Evolutionary conservation across 2,888 invertebrate genomes (phyloP).

Genomic region (Patella caerulea): DNA sequence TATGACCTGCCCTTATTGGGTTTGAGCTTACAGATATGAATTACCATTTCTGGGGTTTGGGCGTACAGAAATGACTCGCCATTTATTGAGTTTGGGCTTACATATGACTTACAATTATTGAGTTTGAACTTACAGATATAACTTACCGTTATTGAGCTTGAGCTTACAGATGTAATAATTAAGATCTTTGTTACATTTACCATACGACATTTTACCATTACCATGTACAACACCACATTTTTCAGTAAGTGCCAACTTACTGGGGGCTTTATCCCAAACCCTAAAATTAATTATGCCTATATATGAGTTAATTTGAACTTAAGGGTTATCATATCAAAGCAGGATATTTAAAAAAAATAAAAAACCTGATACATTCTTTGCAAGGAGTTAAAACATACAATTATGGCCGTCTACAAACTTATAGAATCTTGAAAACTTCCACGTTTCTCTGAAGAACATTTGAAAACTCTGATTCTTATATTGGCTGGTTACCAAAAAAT

Average conservation of each 20-base stretch:
- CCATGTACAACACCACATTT: conserved; percentile 45
- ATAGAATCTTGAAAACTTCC: no score
- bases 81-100: neutral
- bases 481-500: no score
- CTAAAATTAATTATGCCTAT: conserved; percentile 27
- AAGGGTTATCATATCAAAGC: no score
- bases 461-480: no score
- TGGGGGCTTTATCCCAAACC: conserved; percentile 47
- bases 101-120: conserved; percentile 9
- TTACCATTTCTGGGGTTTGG: no score
- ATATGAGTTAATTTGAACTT: neutral
- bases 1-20: neutral
- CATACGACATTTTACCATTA: conserved; percentile 35
- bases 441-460: no score
- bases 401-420: no score
- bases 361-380: no score
- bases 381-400: no score
- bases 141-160: conserved; percentile 8
- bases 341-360: no score
- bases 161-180: conserved; percentile 20
- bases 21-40: conserved; percentile 15
- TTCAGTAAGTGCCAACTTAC: conserved; percentile 45
- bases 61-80: conserved; percentile 9
- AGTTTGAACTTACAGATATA: conserved; percentile 10
- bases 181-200: conserved; percentile 9